Evolutionary conservation across 2,113 vertebrate genomes (phyloP).

Genomic region (Dunckerocampus dactyliophorus): DNA sequence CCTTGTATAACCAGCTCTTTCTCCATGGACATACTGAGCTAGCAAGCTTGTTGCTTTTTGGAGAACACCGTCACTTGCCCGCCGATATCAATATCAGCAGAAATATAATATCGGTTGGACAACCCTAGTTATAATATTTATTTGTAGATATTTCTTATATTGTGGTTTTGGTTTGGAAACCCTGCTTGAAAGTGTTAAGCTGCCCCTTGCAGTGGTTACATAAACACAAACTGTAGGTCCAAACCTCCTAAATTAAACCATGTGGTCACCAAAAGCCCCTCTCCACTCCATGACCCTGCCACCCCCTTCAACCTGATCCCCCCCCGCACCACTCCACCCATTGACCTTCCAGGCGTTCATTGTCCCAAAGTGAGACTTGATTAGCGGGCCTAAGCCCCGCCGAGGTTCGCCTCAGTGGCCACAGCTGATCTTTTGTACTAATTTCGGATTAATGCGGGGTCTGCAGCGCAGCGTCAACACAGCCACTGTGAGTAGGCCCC

Average conservation of each 20-base stretch:
- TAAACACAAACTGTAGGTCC: not conserved
- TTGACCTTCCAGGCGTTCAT: conserved; percentile 75
- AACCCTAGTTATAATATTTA: too few relatives aligned
- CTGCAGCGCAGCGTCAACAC: conserved; percentile 94
- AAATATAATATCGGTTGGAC: too few relatives aligned
- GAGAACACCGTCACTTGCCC: too few relatives aligned
- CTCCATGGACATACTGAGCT: too few relatives aligned
- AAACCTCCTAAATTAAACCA: conserved; percentile 61
- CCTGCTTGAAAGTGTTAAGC: too few relatives aligned
- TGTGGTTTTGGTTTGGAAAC: too few relatives aligned
- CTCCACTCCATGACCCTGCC: conserved; percentile 39
- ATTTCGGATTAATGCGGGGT: conserved; percentile 99
- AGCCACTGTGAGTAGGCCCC: conserved; percentile 80
- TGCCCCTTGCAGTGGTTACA: too few relatives aligned
- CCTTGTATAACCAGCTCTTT: too few relatives aligned
- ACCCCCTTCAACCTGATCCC: conserved; percentile 35
- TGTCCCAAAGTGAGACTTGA: conserved; percentile 83
- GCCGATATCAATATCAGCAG: too few relatives aligned
- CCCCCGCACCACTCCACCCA: conserved; percentile 49
- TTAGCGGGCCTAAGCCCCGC: conserved; percentile 83
- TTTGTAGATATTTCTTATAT: too few relatives aligned
- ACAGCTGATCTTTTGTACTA: conserved; percentile 99
- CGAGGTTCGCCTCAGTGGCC: conserved; percentile 81
- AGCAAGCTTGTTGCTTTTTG: too few relatives aligned
- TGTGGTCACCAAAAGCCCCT: conserved; percentile 49